Evolutionary conservation across 2,888 invertebrate species (phyloP), one percentile per base, ranked within the genome.

Genomic region (Griposia aprilina): DNA sequence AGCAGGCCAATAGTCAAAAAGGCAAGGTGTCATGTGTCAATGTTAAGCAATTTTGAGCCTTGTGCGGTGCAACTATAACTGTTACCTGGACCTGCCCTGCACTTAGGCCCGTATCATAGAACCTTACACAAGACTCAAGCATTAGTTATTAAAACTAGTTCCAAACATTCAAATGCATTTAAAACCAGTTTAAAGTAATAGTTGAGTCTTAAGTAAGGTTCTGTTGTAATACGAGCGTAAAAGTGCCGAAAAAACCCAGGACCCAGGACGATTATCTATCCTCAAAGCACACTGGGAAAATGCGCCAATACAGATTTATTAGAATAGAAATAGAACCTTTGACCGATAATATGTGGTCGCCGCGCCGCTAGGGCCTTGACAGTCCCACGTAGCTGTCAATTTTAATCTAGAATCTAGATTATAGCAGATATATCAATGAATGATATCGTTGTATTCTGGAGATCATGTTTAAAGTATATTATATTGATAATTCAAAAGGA

Each of bases 401-500:
- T 13, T 23, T n/a, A 52, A 52, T 75, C 68, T 70, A 55, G 36
- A 65, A 48, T 55, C 55, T 71, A 74, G 71, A 74, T 72, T 36
- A 57, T n/a, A 70, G 8, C 30, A 65, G 36, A 59, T 59, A 45
- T 2, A 63, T 55, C 67, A 65, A 65, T 72, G 26, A 75, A 55
- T 65, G 26, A 75, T 20, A 26, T 55, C 36, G 6, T 76, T 20
- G 10, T 30, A 48, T 62, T 26, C 30, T 57, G 23, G 7, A 20
- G 30, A 55, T 74, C 72, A 36, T 36, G 20, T 26, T 55, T 55
- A 10, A 11, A 52, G 52, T 23, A 36, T 15, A 55, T 70, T 52
- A 62, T 5, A 17, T 30, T 59, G 48, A 71, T 52, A 73, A 60
- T n/a, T 26, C 11, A 55, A 20, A 20, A 70, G 36, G 62, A 20